A percentile compares a stretch with the other conserved stretches of the same genome.
These are phyloP conservation scores for Brachyopa scutellaris DNA, from an alignment of 2,888 invertebrate genomes.

Conservation along the genomic window DNA sequence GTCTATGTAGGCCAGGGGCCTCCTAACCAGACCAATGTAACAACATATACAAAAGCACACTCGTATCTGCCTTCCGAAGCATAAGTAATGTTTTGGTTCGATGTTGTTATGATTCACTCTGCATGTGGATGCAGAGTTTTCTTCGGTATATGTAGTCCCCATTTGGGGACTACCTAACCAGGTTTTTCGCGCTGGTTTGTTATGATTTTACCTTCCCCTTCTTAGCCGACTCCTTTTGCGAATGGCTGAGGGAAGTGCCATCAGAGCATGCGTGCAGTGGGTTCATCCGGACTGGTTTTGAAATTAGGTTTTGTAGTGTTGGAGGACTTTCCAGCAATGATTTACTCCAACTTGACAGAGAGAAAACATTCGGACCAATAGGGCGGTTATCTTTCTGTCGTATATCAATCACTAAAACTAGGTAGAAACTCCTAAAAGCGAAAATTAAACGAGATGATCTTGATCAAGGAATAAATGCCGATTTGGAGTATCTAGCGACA, in stretches of 20 bases:
- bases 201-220: not conserved
- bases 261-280: conserved; percentile 19
- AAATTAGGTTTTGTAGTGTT: too few species aligned
- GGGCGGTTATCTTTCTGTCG: too few species aligned
- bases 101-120: conserved; percentile 66
- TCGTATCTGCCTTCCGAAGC: conserved; percentile 32
- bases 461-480: too few species aligned
- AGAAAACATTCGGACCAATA: too few species aligned
- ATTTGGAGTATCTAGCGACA: too few species aligned
- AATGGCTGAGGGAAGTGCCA: not conserved
- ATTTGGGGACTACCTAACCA: conserved; percentile 17
- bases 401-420: too few species aligned
- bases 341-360: conserved; percentile 42
- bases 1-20: conserved; percentile 71
- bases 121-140: conserved; percentile 43
- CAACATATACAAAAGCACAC: conserved; percentile 24
- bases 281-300: conserved; percentile 33
- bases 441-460: too few species aligned
- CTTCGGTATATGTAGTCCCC: conserved; percentile 46
- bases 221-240: not conserved
- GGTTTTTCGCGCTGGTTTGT: not conserved
- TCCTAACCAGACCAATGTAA: conserved; percentile 70
- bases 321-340: conserved; percentile 18
- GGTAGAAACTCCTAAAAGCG: too few species aligned
- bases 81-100: conserved; percentile 51